Conservation (phyloP, 37 sponge, comb jelly and placozoan genomes). For the Geodia barretti region DNA sequence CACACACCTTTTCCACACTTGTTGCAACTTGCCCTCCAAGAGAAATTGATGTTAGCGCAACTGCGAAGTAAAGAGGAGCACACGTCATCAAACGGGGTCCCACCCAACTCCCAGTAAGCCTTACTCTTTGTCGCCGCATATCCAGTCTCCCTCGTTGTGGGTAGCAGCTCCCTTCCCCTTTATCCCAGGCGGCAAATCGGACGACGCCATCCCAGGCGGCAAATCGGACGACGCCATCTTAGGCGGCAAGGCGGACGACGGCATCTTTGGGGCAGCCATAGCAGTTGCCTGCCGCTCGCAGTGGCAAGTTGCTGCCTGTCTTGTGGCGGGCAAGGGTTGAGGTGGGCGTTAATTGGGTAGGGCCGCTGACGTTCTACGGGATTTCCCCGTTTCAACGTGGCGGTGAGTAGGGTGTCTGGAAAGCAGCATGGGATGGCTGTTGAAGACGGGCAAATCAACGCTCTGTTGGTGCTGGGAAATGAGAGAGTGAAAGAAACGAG, state of each 20-base stretch:
- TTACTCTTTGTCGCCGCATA: conserved; percentile 82
- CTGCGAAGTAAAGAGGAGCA: conserved; percentile 33
- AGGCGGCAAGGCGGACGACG: not conserved
- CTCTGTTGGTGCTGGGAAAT: not conserved
- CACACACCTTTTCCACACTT: conserved; percentile 89
- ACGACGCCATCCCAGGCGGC: not conserved
- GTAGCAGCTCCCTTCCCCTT: not conserved
- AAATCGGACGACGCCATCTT: conserved; percentile 14
- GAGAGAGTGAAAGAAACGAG: not conserved
- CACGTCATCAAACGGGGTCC: not conserved
- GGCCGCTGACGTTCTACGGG: not conserved
- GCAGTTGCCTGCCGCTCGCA: no score
- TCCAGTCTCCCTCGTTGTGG: conserved; percentile 97
- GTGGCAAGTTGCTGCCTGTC: no score
- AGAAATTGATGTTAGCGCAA: conserved; percentile 95
- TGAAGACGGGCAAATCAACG: not conserved
- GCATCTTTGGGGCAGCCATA: conserved; percentile 7
- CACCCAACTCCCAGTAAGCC: not conserved
- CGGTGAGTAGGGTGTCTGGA: no score
- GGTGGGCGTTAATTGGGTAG: not conserved
- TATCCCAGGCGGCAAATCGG: not conserved
- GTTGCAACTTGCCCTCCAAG: conserved; percentile 88
- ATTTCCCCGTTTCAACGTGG: not conserved
- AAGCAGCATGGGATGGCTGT: not conserved
- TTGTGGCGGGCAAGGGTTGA: no score